These are phyloP conservation scores for Echinometra lucunter DNA, from an alignment of 53 echinoderm and acorn worm genomes.

Conservation along the genomic window DNA sequence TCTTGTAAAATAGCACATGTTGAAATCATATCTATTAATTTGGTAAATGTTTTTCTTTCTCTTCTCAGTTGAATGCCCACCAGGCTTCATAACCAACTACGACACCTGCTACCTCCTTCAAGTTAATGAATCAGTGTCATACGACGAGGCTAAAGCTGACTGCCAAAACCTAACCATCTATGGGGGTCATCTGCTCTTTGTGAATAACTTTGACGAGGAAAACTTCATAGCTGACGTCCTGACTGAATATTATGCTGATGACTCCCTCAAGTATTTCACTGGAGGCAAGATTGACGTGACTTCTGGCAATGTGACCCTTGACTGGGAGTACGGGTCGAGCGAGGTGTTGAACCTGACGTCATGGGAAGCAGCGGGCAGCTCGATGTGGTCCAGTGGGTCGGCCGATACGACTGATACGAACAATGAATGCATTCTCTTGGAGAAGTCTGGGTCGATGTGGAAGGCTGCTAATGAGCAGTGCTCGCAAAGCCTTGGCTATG, in stretches of 20 bases:
- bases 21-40: too few relatives aligned
- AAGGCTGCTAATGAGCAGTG: constrained; percentile 70
- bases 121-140: constrained; percentile 70
- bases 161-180: constrained; percentile 84
- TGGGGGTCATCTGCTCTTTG: constrained; percentile 82
- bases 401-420: background rate
- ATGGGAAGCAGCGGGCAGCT: constrained; percentile 60
- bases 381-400: constrained; percentile 49
- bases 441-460: constrained; percentile 72
- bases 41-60: background rate
- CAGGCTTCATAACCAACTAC: constrained; percentile 82
- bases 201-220: constrained; percentile 76
- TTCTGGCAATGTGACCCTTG: constrained; percentile 58
- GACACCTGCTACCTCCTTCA: constrained; percentile 88
- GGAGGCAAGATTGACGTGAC: constrained; percentile 26
- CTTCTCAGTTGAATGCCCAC: constrained; percentile 86
- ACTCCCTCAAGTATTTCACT: constrained; percentile 44
- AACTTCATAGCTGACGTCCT: constrained; percentile 69
- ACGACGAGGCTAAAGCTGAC: constrained; percentile 75
- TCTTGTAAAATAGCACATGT: too few relatives aligned
- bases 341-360: constrained; percentile 67
- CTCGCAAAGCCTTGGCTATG: constrained; percentile 72
- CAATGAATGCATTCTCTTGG: constrained; percentile 64
- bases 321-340: constrained; percentile 76
- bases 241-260: constrained; percentile 61